Base-by-base conservation (phyloP, 1,140 invertebrate genomes). In the Rhyacophila brunnea region DNA sequence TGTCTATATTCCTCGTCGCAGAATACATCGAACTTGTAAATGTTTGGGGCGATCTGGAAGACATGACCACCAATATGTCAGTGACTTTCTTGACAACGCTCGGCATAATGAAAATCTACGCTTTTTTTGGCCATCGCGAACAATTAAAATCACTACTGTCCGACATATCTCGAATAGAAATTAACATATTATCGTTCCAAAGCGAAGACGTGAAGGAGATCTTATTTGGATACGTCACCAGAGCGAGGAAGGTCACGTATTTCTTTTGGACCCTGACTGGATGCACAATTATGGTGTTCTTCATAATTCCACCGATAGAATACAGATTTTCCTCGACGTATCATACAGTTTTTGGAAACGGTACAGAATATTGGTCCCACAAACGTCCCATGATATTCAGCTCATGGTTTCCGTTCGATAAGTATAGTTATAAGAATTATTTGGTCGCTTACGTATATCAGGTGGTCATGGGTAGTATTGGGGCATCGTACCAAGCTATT, bases 391-490 rank as follows among this genome's bases (percentile, higher is more conserved):
- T 65, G 60, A 62, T 67, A 14, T 67, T 67, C 51, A 67, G 66
- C 42, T 67, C 66, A 19, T 67, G 66, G 66, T 67, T 67, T 60
- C 66, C 66, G 9, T 67, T 67, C 38, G 62, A 67, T 23, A 67
- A 62, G 40, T 62, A 60, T 48, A 38, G 44, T 14, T 40, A 11
- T 11, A 28, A 45, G 1, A 52, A 62, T 43, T 65, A 67, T 53
- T 6, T 58, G 1, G 11, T 67, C 1, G 62, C 54, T 19, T 67
- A 65, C 28, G 36, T 44, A 1, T 59, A 65, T 18, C 66, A 67
- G 47, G 43, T 64, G 1, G 9, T 58, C 4, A 65, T 62, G 53
- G 66, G 66, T 18, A 60, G 18, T 10, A 32, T 67, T 15, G 62
- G 66, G 0, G 62, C 59, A 20, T 10, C 38, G 0, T 67, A 65